Percentiles rank a stretch among this genome's conserved stretches.
Evolutionary conservation across 2,797 vertebrate genomes (phyloP).

Genomic region (Catamblyrhynchus diadema): DNA sequence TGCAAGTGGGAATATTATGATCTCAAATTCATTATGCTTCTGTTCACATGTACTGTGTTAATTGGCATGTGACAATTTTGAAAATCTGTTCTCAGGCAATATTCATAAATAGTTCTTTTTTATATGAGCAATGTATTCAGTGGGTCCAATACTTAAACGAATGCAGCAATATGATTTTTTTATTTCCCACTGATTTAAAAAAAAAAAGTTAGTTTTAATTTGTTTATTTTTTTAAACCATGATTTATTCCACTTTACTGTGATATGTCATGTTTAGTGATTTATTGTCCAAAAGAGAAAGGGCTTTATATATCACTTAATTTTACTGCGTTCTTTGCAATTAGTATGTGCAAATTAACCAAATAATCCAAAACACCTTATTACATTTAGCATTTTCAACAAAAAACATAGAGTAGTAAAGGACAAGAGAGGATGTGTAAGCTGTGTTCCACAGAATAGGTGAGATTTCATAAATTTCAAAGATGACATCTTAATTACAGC

Average conservation of each 20-base stretch:
- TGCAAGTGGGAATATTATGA: constrained; percentile 44
- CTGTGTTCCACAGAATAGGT: neutral
- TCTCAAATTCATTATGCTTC: constrained; percentile 47
- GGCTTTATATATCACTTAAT: neutral
- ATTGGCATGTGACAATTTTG: constrained; percentile 58
- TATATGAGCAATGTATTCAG: neutral
- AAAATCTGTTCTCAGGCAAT: constrained; percentile 50
- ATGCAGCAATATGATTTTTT: neutral
- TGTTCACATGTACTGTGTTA: constrained; percentile 51
- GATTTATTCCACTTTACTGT: neutral
- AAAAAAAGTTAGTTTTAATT: neutral
- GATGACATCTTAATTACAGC: constrained; percentile 35
- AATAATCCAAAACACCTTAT: neutral
- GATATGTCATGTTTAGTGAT: neutral
- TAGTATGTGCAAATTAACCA: neutral
- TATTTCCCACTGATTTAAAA: neutral
- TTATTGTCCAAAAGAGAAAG: neutral
- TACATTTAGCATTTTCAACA: neutral
- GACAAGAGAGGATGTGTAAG: neutral
- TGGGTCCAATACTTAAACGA: neutral
- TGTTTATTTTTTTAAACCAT: neutral
- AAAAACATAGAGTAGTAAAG: neutral
- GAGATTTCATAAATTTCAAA: constrained; percentile 4
- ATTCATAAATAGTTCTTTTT: constrained; percentile 52
- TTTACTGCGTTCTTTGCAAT: neutral